Percentiles rank a stretch among this genome's conserved stretches.
phyloP scores from a whole-genome alignment of 2,888 invertebrate genomes.

The Pterostichus niger region DNA sequence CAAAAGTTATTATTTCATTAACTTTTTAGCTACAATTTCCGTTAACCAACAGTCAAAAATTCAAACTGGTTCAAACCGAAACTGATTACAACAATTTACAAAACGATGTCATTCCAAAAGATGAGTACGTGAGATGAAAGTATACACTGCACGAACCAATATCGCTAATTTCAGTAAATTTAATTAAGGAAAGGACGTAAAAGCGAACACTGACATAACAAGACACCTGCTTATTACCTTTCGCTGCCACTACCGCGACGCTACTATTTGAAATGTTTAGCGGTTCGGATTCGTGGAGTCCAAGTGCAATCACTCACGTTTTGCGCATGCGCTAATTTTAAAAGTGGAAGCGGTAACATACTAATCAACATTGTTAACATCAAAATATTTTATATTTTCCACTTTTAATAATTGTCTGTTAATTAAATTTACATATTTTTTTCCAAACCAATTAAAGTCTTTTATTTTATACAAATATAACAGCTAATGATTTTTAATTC shows the following conservation, averaged over 20 bases:
- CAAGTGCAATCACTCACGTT: not conserved
- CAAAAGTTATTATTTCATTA: conserved; percentile 18
- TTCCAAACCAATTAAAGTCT: no score
- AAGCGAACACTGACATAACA: conserved; percentile 46
- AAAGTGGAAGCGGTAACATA: not conserved
- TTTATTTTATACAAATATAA: no score
- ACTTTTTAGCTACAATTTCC: conserved; percentile 44
- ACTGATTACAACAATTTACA: conserved; percentile 19
- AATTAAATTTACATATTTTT: no score
- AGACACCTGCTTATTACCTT: conserved; percentile 27
- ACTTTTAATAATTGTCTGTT: no score
- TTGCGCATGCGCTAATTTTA: conserved; percentile 49
- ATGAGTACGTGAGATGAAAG: conserved; percentile 34
- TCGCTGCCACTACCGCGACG: conserved; percentile 50
- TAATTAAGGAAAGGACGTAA: conserved; percentile 49
- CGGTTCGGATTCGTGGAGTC: conserved; percentile 20
- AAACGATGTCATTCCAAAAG: conserved; percentile 36
- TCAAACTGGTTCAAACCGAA: conserved; percentile 34
- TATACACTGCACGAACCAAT: conserved; percentile 25
- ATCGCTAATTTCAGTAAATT: conserved; percentile 51
- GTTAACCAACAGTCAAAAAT: conserved; percentile 54
- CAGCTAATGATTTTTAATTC: no score
- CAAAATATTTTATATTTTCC: no score
- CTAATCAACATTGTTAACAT: no score
- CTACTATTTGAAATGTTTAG: conserved; percentile 58